phyloP scores from a whole-genome alignment of 92 coral and sea anemone species.

The Siderastrea radians region DNA sequence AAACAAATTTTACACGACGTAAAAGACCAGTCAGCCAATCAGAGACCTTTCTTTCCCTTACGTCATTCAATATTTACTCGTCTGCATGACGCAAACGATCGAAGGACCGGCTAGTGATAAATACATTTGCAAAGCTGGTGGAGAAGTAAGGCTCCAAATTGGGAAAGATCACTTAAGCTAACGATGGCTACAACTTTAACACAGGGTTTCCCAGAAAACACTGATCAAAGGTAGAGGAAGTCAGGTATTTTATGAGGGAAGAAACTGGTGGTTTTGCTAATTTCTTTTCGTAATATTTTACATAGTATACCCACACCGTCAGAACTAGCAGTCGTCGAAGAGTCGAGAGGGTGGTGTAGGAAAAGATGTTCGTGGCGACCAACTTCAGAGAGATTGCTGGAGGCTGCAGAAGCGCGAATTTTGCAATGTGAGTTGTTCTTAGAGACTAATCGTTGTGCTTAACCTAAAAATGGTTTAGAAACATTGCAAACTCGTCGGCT shows the following conservation, averaged over 20 bases:
- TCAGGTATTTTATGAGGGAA: not conserved
- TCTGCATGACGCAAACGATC: not conserved
- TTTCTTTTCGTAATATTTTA: not conserved
- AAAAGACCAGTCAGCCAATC: constrained; percentile 15
- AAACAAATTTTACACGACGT: not conserved
- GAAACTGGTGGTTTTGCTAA: not conserved
- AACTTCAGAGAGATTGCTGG: constrained; percentile 87
- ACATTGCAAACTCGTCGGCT: not conserved
- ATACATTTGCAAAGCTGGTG: not conserved
- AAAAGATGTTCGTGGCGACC: constrained; percentile 95
- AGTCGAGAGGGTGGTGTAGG: constrained; percentile 53
- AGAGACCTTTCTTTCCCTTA: not conserved
- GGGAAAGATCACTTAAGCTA: not conserved
- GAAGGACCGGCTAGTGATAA: not conserved
- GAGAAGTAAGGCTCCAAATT: not conserved
- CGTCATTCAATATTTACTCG: not conserved
- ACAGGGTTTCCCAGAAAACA: constrained; percentile 12
- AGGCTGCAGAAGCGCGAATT: constrained; percentile 88
- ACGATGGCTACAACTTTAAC: constrained; percentile 19
- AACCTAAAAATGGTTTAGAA: not conserved
- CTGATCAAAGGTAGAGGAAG: constrained; percentile 23
- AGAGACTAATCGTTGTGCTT: not conserved
- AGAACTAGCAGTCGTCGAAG: constrained; percentile 17
- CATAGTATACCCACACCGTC: constrained; percentile 29
- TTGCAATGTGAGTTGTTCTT: constrained; percentile 79